A percentile compares a stretch with the other conserved stretches of the same genome.
Conservation (phyloP, 2,113 vertebrate genomes). For the Perognathus longimembris region DNA sequence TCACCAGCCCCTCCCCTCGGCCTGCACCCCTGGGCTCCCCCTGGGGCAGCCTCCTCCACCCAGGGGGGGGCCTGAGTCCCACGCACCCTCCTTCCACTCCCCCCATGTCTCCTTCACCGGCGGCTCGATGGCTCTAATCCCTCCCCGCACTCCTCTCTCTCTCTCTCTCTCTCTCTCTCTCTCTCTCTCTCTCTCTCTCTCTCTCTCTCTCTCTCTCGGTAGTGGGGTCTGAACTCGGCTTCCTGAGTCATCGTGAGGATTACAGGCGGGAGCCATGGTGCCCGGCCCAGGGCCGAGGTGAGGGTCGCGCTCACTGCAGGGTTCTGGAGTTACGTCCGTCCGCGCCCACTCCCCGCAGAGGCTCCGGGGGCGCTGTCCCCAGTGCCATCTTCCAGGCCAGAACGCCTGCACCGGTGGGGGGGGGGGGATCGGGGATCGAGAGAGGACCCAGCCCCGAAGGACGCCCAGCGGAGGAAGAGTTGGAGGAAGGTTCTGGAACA, state of each 20-base stretch:
- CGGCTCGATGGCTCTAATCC: too few species aligned
- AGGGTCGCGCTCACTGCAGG: too few species aligned
- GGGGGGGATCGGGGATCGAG: background rate
- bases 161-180: background rate
- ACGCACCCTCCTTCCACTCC: too few species aligned
- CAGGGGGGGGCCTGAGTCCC: too few species aligned
- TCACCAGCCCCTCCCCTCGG: too few species aligned
- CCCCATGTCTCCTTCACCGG: too few species aligned
- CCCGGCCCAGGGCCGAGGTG: background rate
- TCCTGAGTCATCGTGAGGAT: background rate
- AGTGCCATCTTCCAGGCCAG: conserved; percentile 14
- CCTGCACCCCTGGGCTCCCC: too few species aligned
- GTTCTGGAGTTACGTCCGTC: too few species aligned
- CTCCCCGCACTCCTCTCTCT: too few species aligned
- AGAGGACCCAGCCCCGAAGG: background rate
- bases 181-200: background rate
- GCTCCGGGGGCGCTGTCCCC: too few species aligned
- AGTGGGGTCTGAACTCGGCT: background rate
- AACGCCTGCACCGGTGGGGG: background rate
- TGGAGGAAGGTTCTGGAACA: conserved; percentile 61
- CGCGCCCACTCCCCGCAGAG: too few species aligned
- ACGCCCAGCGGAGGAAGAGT: background rate
- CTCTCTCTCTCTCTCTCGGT: background rate
- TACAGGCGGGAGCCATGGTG: background rate
- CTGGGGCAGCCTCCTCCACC: too few species aligned